These are phyloP conservation scores for Platerodrilus igneus DNA, from an alignment of 2,888 invertebrate genomes.

Conservation along the genomic window DNA sequence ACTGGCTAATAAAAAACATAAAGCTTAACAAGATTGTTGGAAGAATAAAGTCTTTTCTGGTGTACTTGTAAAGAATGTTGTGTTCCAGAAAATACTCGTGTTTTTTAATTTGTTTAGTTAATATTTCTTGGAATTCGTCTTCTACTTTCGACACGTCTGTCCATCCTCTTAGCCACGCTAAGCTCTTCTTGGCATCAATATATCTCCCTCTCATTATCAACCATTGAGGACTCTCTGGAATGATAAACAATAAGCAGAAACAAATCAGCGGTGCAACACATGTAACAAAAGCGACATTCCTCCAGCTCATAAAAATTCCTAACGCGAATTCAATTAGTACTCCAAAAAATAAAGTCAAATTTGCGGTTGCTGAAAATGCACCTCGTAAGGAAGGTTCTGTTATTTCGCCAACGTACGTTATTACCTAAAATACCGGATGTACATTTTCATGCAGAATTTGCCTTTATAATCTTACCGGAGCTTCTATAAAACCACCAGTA, in stretches of 20 bases:
- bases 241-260: slow-evolving; percentile 61
- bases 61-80: slow-evolving; percentile 48
- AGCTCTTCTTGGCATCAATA: slow-evolving; percentile 62
- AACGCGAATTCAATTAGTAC: slow-evolving; percentile 71
- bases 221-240: slow-evolving; percentile 83
- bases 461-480: too few species aligned
- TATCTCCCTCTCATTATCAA: slow-evolving; percentile 62
- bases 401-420: slow-evolving; percentile 81
- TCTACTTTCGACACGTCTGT: slow-evolving; percentile 58
- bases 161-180: slow-evolving; percentile 81
- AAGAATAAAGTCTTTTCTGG: slow-evolving; percentile 58
- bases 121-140: slow-evolving; percentile 55
- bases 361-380: slow-evolving; percentile 67
- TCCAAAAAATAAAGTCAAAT: slow-evolving; percentile 70
- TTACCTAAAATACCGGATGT: slow-evolving; percentile 58
- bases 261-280: slow-evolving; percentile 62
- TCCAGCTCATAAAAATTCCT: slow-evolving; percentile 67
- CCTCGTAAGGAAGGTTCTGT: slow-evolving; percentile 77
- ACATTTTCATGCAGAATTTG: too few species aligned
- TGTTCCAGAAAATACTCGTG: slow-evolving; percentile 26
- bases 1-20: slow-evolving; percentile 68
- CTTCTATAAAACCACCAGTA: too few species aligned
- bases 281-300: slow-evolving; percentile 65
- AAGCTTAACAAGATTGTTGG: slow-evolving; percentile 64
- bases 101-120: too few species aligned